Conservation (phyloP, 2,888 invertebrate species). For the Hofmannophila pseudospretella region DNA sequence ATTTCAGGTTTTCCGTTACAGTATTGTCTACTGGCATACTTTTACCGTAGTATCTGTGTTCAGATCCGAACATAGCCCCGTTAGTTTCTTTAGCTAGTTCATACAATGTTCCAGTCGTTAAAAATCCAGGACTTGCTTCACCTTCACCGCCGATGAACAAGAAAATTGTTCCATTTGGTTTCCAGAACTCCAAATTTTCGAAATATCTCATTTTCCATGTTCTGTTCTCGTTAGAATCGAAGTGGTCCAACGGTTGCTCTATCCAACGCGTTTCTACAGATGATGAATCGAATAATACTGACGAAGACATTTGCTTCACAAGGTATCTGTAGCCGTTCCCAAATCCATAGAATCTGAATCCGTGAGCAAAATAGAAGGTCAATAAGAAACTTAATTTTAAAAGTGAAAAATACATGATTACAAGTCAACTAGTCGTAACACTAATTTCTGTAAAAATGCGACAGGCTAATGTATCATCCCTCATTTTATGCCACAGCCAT, state of each 20-base stretch:
- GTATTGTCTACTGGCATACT: slow-evolving; percentile 50
- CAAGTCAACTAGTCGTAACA: background rate
- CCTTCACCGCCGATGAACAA: slow-evolving; percentile 56
- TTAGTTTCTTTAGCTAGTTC: slow-evolving; percentile 60
- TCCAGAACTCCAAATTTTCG: slow-evolving; percentile 47
- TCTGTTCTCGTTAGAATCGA: slow-evolving; percentile 37
- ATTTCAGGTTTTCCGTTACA: slow-evolving; percentile 42
- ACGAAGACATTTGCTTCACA: slow-evolving; percentile 28
- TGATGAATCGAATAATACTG: slow-evolving; percentile 21
- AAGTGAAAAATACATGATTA: slow-evolving; percentile 21
- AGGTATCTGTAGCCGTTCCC: slow-evolving; percentile 37
- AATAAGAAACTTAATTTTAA: slow-evolving; percentile 21
- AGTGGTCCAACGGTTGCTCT: slow-evolving; percentile 55
- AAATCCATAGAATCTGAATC: slow-evolving; percentile 32
- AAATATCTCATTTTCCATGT: slow-evolving; percentile 61
- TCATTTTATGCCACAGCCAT: slow-evolving; percentile 2
- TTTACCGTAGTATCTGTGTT: slow-evolving; percentile 63
- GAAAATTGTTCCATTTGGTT: slow-evolving; percentile 47
- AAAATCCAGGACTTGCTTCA: slow-evolving; percentile 36
- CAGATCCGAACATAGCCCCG: slow-evolving; percentile 54
- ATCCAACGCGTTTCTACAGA: slow-evolving; percentile 39
- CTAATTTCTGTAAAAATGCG: background rate
- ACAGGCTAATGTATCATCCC: background rate
- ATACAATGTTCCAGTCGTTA: slow-evolving; percentile 46
- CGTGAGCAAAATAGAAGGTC: slow-evolving; percentile 21